Conservation (phyloP, 2,797 vertebrate genomes). For the Threskiornis aethiopicus region DNA sequence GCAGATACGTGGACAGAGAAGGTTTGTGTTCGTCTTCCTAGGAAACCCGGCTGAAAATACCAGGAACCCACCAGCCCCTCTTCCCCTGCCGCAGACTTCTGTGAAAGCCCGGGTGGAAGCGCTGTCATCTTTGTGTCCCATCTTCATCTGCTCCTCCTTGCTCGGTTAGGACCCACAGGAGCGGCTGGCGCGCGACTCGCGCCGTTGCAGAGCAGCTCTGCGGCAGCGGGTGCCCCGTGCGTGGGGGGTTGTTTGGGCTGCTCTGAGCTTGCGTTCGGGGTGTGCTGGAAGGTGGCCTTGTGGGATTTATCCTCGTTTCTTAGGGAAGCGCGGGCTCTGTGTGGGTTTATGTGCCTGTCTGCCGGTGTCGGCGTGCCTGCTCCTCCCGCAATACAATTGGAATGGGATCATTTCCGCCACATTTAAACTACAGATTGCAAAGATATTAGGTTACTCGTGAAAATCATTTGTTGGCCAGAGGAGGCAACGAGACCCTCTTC, state of each 20-base stretch:
- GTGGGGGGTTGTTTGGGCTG: background rate
- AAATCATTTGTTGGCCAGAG: background rate
- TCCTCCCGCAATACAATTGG: background rate
- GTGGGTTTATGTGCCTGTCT: background rate
- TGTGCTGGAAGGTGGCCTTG: background rate
- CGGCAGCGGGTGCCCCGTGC: rapidly evolving
- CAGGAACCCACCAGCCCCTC: background rate
- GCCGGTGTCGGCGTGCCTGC: background rate
- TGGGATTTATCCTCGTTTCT: background rate
- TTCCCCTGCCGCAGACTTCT: background rate
- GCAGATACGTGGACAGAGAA: rapidly evolving
- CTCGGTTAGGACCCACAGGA: background rate
- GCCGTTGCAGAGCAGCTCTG: rapidly evolving
- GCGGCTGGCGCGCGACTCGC: rapidly evolving
- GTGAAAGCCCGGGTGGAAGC: background rate
- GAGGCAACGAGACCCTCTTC: background rate
- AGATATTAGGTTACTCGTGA: background rate
- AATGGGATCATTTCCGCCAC: background rate
- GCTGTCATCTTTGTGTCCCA: background rate
- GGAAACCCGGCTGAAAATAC: background rate
- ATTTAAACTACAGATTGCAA: background rate
- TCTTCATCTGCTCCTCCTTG: background rate
- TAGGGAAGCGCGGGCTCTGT: background rate
- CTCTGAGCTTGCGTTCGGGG: rapidly evolving
- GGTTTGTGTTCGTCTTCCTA: background rate